Evolutionary conservation across 2,113 vertebrate genomes (phyloP).

Genomic region (Nycticebus coucang): DNA sequence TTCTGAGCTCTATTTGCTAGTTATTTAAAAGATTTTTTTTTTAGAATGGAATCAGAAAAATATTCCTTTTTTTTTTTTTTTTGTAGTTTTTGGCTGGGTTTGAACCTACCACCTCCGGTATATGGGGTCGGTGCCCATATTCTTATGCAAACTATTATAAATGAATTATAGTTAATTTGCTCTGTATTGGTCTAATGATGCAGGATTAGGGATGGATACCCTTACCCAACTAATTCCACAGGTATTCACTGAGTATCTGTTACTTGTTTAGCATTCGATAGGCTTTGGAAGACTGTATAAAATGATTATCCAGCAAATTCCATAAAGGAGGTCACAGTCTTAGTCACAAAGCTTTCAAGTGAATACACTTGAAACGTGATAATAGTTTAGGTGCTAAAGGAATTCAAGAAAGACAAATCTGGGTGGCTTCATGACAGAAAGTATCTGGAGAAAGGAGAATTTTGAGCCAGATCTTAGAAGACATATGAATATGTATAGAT

Average conservation of each 20-base stretch:
- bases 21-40: neutral
- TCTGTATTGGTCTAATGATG: neutral
- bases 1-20: neutral
- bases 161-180: neutral
- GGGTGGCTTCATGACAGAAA: neutral
- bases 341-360: neutral
- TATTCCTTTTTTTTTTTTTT: neutral
- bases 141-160: neutral
- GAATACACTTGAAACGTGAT: neutral
- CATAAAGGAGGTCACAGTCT: neutral
- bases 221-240: neutral
- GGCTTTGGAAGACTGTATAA: neutral
- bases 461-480: neutral
- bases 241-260: neutral
- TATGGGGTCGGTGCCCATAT: neutral
- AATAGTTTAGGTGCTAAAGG: neutral
- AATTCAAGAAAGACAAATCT: neutral
- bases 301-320: neutral
- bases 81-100: too few species aligned
- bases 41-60: neutral
- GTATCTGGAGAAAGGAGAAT: neutral
- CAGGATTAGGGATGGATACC: neutral
- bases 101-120: too few species aligned
- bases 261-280: neutral
- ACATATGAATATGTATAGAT: too few species aligned